These are phyloP conservation scores for Antheraea yamamai DNA, from an alignment of 2,888 invertebrate genomes.

Conservation along the genomic window DNA sequence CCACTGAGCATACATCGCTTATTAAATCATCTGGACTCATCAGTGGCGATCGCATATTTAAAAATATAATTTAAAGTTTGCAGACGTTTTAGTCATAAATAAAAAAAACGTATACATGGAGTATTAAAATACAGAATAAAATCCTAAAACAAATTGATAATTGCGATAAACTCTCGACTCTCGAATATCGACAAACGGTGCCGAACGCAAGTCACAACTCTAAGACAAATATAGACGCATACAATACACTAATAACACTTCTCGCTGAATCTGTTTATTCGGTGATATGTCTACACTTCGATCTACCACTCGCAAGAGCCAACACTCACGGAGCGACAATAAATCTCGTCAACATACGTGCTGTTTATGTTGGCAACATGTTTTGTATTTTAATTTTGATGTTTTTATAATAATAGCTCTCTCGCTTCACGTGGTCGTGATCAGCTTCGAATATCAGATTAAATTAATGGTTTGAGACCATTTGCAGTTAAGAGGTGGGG, in stretches of 20 bases:
- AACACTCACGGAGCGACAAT: conserved; percentile 9
- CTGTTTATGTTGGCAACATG: conserved; percentile 15
- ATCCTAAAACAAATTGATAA: background rate
- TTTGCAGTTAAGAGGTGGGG: background rate
- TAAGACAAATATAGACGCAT: background rate
- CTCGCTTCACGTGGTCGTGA: conserved; percentile 5
- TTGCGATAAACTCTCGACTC: background rate
- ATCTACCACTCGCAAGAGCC: conserved; percentile 11
- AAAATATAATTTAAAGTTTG: too few relatives aligned
- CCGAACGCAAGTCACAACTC: background rate
- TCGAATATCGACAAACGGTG: background rate
- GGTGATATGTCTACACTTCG: background rate
- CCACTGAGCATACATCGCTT: too few relatives aligned
- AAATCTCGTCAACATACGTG: conserved; percentile 8
- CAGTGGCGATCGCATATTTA: too few relatives aligned
- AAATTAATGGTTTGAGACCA: background rate
- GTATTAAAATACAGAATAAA: background rate
- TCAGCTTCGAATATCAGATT: conserved; percentile 11
- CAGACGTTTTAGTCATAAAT: too few relatives aligned
- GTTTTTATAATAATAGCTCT: conserved; percentile 14
- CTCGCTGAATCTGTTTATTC: background rate
- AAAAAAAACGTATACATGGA: background rate
- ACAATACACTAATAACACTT: background rate
- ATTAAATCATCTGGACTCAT: too few relatives aligned
- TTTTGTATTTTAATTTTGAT: conserved; percentile 14